Evolutionary conservation across 2,113 vertebrate genomes (phyloP), one percentile per base, ranked within the genome.

Genomic region (Lophotis ruficrista): DNA sequence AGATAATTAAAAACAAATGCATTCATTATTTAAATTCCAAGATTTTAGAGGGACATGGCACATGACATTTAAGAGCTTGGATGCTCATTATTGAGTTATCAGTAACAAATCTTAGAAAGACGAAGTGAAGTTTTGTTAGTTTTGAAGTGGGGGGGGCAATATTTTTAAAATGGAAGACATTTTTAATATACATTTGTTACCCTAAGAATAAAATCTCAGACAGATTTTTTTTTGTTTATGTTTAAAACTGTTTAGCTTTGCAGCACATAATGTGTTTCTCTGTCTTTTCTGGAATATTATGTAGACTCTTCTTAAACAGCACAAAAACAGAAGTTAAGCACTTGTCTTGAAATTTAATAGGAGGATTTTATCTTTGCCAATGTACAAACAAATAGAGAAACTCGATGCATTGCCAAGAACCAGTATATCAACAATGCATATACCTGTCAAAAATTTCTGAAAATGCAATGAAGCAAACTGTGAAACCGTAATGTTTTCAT

Each of bases 381-480:
- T 86, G 56, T 85, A 77, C 6, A 93, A 91, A 79, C 18, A 84
- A 60, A 47, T 65, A 13, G 16, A 60, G 43, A 83, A 87, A 65
- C 10, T 61, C 15, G 48, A 1, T 15, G 20, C 31, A 65, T 76
- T 95, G 41, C 33, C 15, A 64, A 70, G 80, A 95, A 89, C 4
- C 37, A n/a, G 16, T 57, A 48, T 28, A 57, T 90, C 53, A 95
- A n/a, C 21, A 76, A 70, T 68, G 7, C 27, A 72, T 15, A 30
- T 66, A 86, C 12, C 28, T 94, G 50, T 92, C 73, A 95, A 94
- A 64, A 79, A 70, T 72, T 92, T 94, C 89, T 87, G 65, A 92
- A 96, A 94, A 96, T 37, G 31, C 19, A 93, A 65, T 70, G 62
- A 96, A 90, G 83, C 25, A 92, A 97, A 95, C 24, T 45, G 13